These are phyloP conservation scores for Achroia grisella DNA, from an alignment of 1,140 invertebrate species.

Conservation along the genomic window DNA sequence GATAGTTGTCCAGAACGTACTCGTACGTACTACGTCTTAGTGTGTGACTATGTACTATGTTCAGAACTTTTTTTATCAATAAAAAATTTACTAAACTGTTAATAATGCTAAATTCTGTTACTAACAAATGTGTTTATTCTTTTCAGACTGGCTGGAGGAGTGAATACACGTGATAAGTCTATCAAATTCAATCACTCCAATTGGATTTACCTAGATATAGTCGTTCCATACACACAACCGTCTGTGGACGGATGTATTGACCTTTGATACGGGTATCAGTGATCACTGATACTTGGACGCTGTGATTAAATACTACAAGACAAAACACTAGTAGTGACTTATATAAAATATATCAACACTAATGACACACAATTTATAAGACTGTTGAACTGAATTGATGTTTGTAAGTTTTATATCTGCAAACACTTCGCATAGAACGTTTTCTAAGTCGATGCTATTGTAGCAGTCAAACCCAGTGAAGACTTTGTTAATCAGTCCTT, in stretches of 20 bases:
- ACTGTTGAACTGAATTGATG: conserved; percentile 67
- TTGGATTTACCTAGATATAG: conserved; percentile 21
- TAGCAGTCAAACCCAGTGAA: conserved; percentile 30
- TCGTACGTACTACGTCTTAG: no score
- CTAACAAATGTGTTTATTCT: conserved; percentile 15
- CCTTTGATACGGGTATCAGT: background rate
- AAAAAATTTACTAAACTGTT: no score
- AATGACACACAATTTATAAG: conserved; percentile 54
- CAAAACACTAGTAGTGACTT: conserved; percentile 10
- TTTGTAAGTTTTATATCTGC: conserved; percentile 44
- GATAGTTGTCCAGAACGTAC: no score
- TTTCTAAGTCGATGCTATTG: conserved; percentile 27
- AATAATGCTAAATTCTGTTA: no score
- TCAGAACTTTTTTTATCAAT: no score
- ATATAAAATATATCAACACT: conserved; percentile 10
- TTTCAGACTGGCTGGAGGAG: conserved; percentile 69
- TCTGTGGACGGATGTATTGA: conserved; percentile 1
- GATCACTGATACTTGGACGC: conserved; percentile 2
- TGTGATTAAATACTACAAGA: conserved; percentile 22
- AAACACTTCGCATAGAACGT: conserved; percentile 32
- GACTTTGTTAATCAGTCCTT: conserved; percentile 53
- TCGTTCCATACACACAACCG: conserved; percentile 20
- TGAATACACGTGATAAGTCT: conserved; percentile 71
- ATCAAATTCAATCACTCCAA: conserved; percentile 29
- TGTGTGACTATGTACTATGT: no score